phyloP scores from a whole-genome alignment of 35 echinoderm and acorn worm genomes.

The Eucidaris tribuloides region DNA sequence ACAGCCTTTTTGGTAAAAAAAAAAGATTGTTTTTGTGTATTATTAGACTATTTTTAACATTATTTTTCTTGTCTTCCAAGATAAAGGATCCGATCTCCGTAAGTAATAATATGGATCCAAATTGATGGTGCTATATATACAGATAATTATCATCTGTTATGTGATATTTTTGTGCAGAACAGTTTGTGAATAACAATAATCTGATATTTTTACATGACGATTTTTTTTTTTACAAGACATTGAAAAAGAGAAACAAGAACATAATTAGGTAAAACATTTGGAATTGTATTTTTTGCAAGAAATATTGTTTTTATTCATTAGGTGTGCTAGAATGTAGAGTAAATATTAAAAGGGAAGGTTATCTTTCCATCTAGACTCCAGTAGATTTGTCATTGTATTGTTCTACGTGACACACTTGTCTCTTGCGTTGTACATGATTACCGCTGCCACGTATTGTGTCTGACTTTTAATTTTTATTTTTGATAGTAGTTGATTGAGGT shows the following conservation, averaged over 20 bases:
- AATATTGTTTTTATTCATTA: constrained; percentile 2
- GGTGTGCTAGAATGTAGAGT: constrained; percentile 22
- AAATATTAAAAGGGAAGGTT: background rate
- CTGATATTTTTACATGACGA: constrained; percentile 21
- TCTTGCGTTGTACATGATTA: constrained; percentile 31
- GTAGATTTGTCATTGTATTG: background rate
- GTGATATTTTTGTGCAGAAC: background rate
- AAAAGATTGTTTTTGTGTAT: no score
- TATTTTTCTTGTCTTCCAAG: no score
- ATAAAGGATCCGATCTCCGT: background rate
- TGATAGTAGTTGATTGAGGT: constrained; percentile 10
- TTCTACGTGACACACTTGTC: constrained; percentile 3
- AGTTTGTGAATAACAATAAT: constrained; percentile 10
- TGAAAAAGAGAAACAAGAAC: constrained; percentile 5
- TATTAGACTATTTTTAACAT: no score
- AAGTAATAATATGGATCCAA: background rate
- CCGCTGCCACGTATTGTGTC: constrained; percentile 17
- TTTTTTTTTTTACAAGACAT: constrained; percentile 30
- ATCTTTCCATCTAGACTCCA: background rate
- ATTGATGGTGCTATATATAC: constrained; percentile 24
- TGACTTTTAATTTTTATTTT: constrained; percentile 25
- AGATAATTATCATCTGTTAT: constrained; percentile 6
- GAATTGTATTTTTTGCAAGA: constrained; percentile 9
- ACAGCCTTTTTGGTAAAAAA: no score
- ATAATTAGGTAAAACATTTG: constrained; percentile 13